phyloP scores from a whole-genome alignment of 2,888 invertebrate genomes.

The Prosapia bicincta region DNA sequence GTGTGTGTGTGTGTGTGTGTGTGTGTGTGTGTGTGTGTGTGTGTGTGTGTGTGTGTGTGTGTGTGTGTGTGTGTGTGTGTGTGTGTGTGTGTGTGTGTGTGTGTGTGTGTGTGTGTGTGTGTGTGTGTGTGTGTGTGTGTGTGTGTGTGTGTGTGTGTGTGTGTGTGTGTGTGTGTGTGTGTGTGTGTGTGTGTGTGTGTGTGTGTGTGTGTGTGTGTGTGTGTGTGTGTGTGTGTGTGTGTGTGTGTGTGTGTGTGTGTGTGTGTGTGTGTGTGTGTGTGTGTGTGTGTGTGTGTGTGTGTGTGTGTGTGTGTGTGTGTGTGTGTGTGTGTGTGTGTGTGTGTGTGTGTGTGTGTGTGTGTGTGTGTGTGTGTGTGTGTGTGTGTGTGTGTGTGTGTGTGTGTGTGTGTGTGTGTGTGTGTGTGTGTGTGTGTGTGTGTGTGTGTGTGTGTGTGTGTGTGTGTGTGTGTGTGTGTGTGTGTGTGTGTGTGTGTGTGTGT shows the following conservation, averaged over 20 bases:
- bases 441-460: neutral
- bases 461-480: neutral
- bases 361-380: neutral
- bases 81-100: neutral
- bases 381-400: conserved; percentile 1
- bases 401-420: neutral
- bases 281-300: neutral
- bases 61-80: neutral
- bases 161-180: neutral
- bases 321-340: conserved; percentile 1
- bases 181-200: neutral
- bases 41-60: neutral
- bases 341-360: neutral
- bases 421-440: neutral
- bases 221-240: neutral
- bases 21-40: neutral
- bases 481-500: neutral
- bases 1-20: neutral
- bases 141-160: neutral
- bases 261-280: neutral
- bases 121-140: neutral
- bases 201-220: neutral
- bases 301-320: neutral
- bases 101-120: neutral
- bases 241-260: conserved; percentile 5